phyloP scores from a whole-genome alignment of 2,797 vertebrate genomes.

The Cygnus olor region DNA sequence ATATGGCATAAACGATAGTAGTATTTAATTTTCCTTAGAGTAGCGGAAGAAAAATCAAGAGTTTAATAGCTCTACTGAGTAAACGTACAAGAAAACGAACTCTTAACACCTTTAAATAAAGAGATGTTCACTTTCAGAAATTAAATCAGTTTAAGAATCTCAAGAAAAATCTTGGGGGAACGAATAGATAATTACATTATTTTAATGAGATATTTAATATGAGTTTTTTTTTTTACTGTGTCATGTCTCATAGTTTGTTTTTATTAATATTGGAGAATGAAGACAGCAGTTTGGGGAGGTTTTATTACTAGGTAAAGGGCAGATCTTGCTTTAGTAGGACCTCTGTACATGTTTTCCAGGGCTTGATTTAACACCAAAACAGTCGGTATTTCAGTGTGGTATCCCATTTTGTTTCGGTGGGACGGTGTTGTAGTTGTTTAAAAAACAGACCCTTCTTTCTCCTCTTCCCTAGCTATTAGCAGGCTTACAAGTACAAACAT shows the following conservation, averaged over 20 bases:
- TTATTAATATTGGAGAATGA: background rate
- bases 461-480: background rate
- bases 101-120: conserved; percentile 13
- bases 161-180: background rate
- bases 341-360: background rate
- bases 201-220: background rate
- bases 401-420: background rate
- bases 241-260: background rate
- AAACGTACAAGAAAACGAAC: background rate
- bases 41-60: background rate
- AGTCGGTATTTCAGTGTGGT: background rate
- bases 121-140: background rate
- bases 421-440: background rate
- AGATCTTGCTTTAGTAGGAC: background rate
- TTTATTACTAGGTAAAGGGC: background rate
- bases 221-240: background rate
- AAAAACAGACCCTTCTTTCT: background rate
- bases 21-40: conserved; percentile 5
- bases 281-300: background rate
- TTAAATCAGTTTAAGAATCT: background rate
- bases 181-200: background rate
- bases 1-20: background rate
- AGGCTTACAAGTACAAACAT: background rate
- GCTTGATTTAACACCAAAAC: background rate
- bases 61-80: conserved; percentile 8